Percentiles rank a stretch among this genome's conserved stretches.
phyloP scores from a whole-genome alignment of 2,888 invertebrate species.

The Cyclophora albipunctata region DNA sequence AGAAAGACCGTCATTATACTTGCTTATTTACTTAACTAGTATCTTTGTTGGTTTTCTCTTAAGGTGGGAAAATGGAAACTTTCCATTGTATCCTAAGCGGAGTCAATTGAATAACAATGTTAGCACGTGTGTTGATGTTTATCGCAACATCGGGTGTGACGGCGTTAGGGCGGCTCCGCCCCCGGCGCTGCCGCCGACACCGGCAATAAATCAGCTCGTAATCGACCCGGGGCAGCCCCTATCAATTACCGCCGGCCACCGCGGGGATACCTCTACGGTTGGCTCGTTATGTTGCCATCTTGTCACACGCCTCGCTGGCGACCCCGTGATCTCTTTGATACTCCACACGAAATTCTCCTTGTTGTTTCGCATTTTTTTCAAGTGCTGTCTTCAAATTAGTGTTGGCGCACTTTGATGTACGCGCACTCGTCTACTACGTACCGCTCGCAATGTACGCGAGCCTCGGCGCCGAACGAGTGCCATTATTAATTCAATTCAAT shows the following conservation, averaged over 20 bases:
- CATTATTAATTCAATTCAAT: no score
- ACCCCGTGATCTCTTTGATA: conserved; percentile 50
- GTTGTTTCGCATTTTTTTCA: conserved; percentile 43
- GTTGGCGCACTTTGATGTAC: conserved; percentile 33
- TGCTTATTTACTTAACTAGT: no score
- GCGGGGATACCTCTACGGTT: conserved; percentile 37
- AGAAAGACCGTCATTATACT: no score
- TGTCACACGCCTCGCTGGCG: conserved; percentile 45
- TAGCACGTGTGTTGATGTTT: conserved; percentile 7
- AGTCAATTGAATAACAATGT: no score
- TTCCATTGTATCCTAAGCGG: no score
- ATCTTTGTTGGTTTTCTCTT: background rate
- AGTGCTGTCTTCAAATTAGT: conserved; percentile 56
- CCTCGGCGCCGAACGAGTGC: conserved; percentile 15
- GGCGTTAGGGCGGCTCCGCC: conserved; percentile 24
- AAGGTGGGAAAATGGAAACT: background rate
- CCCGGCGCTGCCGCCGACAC: conserved; percentile 28
- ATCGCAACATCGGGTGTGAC: conserved; percentile 19
- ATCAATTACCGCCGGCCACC: conserved; percentile 22
- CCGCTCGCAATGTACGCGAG: background rate
- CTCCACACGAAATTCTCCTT: conserved; percentile 39
- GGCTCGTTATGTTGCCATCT: conserved; percentile 54
- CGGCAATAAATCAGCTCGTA: conserved; percentile 32
- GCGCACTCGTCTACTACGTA: conserved; percentile 8
- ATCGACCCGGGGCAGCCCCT: conserved; percentile 27